Evolutionary conservation across 35 echinoderm and acorn worm species (phyloP), one percentile per base, ranked within the genome.

Genomic region (Ophioderma brevispina): DNA sequence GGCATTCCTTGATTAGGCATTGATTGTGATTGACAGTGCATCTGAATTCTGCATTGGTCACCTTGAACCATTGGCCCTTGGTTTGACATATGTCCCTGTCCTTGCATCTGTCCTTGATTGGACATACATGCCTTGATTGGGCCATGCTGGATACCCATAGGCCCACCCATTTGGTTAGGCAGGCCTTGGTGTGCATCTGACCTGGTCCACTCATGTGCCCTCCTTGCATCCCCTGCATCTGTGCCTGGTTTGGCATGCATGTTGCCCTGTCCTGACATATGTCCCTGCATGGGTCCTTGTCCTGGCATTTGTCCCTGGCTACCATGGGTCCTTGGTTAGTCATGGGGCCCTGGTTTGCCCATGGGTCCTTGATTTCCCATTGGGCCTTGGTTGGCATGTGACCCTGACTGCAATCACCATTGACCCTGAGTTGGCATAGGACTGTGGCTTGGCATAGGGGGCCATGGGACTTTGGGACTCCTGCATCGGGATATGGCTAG

Each of bases 401-500:
- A 56, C 35, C 41, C 77, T 93, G 91, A 37, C 84, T 38, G 30
- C n/a, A 52, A 86, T 85, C 1, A 46, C 64, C 21, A 30, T 87
- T 64, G 81, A 56, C 35, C 41, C 77, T 93, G 91, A 37, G 76
- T 38, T 19, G 43, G 50, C 86, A 93, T 93, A 17, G 92, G 63
- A 2, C 37, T 78, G 38, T 88, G 89, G 86, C 87, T 91, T 38
- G 32, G 84, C 87, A 97, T 97, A 19, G 91, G 88, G 30, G 91
- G 92, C 59, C 91, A 97, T 97, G 13, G 87, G 87, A 46, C 86
- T 80, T 38, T 96, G 94, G 55, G n/a, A n/a, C 87, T n/a, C 86
- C 75, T 85, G 82, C 41, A 84, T 81, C 3, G 90, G 90, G 14
- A 64, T 85, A 15, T 85, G 83, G 35, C 37, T 85, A 15, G 83